phyloP scores from a whole-genome alignment of 2,113 vertebrate genomes.

The Limnothrissa miodon region DNA sequence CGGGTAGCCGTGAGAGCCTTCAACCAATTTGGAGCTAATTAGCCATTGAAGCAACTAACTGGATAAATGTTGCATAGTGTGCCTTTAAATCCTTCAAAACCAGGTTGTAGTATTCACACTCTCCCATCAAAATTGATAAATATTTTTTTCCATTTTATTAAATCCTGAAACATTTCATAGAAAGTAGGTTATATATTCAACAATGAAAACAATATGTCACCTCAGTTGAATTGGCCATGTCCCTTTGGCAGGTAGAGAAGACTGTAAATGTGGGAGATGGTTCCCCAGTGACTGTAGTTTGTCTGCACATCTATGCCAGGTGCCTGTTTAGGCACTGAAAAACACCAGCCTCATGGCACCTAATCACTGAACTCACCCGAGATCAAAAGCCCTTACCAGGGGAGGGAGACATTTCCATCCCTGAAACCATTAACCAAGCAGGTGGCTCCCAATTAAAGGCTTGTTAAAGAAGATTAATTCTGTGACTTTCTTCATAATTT shows the following conservation, averaged over 20 bases:
- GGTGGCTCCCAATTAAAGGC: slow-evolving; percentile 13
- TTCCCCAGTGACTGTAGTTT: background rate
- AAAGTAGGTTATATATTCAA: background rate
- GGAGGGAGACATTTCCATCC: background rate
- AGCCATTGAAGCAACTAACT: too few species aligned
- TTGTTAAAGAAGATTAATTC: background rate
- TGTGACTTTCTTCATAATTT: background rate
- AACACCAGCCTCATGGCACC: background rate
- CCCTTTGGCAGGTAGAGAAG: background rate
- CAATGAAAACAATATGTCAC: background rate
- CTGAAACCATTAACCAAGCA: background rate
- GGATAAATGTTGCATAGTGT: too few species aligned
- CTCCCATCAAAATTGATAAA: too few species aligned
- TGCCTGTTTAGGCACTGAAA: background rate
- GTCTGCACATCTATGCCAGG: background rate
- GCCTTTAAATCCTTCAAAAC: too few species aligned
- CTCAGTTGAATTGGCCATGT: background rate
- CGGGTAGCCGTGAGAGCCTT: too few species aligned
- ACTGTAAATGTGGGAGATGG: background rate
- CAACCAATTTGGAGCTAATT: too few species aligned
- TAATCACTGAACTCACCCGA: background rate
- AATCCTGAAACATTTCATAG: too few species aligned
- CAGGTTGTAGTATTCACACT: too few species aligned
- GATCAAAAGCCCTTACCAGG: background rate
- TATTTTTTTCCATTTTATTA: too few species aligned